Evolutionary conservation across 2,888 invertebrate genomes (phyloP).

Genomic region (Gibbula magus): DNA sequence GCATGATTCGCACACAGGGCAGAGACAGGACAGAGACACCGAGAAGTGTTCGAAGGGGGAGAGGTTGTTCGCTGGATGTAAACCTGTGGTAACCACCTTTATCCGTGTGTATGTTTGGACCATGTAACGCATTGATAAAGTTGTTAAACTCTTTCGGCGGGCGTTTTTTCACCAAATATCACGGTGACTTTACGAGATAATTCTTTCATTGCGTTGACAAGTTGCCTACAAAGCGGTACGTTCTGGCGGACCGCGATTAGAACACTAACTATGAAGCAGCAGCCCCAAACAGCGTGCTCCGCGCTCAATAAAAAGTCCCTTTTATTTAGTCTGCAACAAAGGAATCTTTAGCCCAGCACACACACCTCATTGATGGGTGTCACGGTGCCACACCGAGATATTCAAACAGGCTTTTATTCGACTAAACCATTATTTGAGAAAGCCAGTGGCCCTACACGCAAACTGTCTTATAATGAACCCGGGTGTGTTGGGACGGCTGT

Average conservation of each 20-base stretch:
- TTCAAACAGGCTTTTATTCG: neutral
- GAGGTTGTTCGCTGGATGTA: neutral
- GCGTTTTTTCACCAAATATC: constrained; percentile 14
- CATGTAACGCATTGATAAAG: constrained; percentile 12
- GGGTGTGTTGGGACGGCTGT: neutral
- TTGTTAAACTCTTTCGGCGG: constrained; percentile 17
- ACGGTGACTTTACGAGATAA: constrained; percentile 10
- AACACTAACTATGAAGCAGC: neutral
- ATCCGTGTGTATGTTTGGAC: neutral
- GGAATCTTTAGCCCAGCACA: constrained; percentile 24
- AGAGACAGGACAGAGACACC: neutral
- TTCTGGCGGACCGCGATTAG: constrained; percentile 4
- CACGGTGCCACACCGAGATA: neutral
- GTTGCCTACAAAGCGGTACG: neutral
- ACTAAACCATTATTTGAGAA: constrained; percentile 24
- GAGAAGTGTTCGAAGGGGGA: neutral
- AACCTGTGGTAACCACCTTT: neutral
- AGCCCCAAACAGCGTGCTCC: constrained; percentile 10
- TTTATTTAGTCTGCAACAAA: constrained; percentile 15
- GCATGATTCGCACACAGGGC: neutral
- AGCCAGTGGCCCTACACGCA: constrained; percentile 18
- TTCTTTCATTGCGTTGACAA: constrained; percentile 8
- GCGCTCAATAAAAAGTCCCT: constrained; percentile 14
- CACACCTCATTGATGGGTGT: neutral
- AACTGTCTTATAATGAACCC: constrained; percentile 24